Conservation (phyloP, 1,140 invertebrate species). For the Asbolus verrucosus region DNA sequence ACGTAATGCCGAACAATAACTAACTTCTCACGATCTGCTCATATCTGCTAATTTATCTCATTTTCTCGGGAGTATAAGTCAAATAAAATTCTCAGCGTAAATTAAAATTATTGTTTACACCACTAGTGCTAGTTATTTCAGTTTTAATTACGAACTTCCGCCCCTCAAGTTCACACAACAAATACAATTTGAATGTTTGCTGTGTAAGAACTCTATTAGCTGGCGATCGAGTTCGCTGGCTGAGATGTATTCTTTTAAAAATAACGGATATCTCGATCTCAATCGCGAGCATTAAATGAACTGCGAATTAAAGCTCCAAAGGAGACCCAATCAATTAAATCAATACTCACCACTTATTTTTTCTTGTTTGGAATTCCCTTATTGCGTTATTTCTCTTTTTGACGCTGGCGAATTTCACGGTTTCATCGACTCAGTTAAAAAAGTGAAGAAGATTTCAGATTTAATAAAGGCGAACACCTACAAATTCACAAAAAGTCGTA, state of each 20-base stretch:
- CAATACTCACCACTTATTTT: conserved; percentile 25
- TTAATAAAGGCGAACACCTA: no score
- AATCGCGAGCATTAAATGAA: conserved; percentile 32
- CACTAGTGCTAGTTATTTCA: background rate
- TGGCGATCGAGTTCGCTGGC: background rate
- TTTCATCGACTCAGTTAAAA: no score
- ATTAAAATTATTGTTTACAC: background rate
- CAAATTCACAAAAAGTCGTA: conserved; percentile 30
- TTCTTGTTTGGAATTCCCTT: conserved; percentile 4
- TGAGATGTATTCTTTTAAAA: conserved; percentile 33
- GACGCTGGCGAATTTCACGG: conserved; percentile 1
- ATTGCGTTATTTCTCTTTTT: conserved; percentile 29
- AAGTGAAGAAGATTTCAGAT: conserved; percentile 7
- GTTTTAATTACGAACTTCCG: background rate
- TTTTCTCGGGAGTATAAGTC: conserved; percentile 7
- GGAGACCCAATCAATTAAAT: conserved; percentile 35
- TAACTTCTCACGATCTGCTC: conserved; percentile 9
- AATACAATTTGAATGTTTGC: no score
- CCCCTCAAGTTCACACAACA: no score
- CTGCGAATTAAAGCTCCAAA: conserved; percentile 37
- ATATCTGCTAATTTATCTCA: conserved; percentile 7
- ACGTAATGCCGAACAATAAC: background rate
- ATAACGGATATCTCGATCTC: conserved; percentile 37
- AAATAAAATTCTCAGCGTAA: conserved; percentile 16
- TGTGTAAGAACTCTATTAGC: conserved; percentile 8